Conservation (phyloP, 2,797 vertebrate species). For the Acridotheres tristis region DNA sequence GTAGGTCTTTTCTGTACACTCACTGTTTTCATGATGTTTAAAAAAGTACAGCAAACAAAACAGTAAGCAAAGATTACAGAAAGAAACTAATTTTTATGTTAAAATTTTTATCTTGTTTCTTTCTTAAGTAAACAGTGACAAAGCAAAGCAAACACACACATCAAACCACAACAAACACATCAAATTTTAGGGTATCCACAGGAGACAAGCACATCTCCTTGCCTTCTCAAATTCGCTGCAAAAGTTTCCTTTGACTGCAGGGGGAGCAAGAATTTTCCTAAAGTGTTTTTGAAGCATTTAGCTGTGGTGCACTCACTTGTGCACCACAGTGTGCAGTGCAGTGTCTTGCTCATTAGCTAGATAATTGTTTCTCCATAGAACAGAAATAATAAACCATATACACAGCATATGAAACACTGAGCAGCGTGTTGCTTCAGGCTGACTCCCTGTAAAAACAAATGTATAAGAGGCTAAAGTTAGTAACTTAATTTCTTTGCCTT, state of each 20-base stretch:
- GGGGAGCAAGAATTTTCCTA: conserved; percentile 43
- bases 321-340: background rate
- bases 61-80: background rate
- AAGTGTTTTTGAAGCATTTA: background rate
- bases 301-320: background rate
- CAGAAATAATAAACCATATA: background rate
- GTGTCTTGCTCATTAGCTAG: background rate
- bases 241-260: conserved; percentile 18
- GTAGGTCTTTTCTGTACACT: background rate
- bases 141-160: background rate
- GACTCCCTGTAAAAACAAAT: background rate
- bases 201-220: background rate
- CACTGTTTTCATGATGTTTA: background rate
- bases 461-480: background rate
- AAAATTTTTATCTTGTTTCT: background rate
- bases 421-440: background rate
- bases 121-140: background rate
- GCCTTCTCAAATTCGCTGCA: background rate
- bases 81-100: background rate
- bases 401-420: background rate
- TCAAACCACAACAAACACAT: background rate
- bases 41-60: background rate
- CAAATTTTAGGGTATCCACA: background rate
- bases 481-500: background rate
- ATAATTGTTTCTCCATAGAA: background rate